Evolutionary conservation across 2,113 vertebrate genomes (phyloP).

Genomic region (Elanus axillaris): DNA sequence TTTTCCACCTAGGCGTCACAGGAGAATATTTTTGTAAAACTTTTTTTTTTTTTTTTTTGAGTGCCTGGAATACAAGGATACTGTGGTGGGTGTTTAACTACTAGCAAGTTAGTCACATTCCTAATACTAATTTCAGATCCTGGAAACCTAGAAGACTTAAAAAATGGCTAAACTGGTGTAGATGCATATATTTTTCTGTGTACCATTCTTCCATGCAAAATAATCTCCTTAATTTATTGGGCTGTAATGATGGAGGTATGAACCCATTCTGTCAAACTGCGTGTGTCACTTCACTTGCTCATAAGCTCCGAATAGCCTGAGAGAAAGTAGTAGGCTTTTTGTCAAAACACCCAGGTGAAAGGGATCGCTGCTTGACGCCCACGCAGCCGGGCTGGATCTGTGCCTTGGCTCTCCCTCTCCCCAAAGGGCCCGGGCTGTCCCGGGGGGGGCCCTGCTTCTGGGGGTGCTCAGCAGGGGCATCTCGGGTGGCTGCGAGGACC

Average conservation of each 20-base stretch:
- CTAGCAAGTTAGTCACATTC: background rate
- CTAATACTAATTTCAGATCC: background rate
- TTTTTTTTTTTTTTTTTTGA: background rate
- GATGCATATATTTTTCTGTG: background rate
- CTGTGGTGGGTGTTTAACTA: background rate
- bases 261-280: conserved; percentile 55
- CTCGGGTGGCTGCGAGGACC: background rate
- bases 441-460: background rate
- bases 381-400: background rate
- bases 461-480: background rate
- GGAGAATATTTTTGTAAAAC: background rate
- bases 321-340: conserved; percentile 38
- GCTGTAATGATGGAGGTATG: conserved; percentile 35
- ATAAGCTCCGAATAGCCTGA: conserved; percentile 6
- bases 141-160: background rate
- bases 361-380: conserved; percentile 38
- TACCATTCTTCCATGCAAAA: background rate
- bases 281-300: conserved; percentile 36
- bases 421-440: too few relatives aligned
- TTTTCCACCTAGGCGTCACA: conserved; percentile 7
- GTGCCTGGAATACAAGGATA: background rate
- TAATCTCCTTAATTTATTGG: background rate
- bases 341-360: conserved; percentile 49
- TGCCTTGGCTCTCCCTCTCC: background rate
- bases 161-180: background rate